These are phyloP conservation scores for Latheticus oryzae DNA, from an alignment of 2,888 invertebrate genomes.

Conservation along the genomic window DNA sequence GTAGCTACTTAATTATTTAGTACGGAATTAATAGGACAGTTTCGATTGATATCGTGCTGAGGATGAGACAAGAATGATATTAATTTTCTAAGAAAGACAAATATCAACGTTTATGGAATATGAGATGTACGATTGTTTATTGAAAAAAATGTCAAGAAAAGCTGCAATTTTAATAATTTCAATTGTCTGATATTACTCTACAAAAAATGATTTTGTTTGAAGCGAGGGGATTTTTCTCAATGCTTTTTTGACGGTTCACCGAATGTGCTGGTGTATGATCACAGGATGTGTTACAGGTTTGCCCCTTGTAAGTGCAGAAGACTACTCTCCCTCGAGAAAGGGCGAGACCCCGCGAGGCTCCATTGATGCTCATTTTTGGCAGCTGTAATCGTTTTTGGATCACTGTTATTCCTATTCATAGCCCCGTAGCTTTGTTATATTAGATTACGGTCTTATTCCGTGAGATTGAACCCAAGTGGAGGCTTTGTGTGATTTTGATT, in stretches of 20 bases:
- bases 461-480: conserved; percentile 51
- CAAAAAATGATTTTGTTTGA: no score
- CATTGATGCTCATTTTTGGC: conserved; percentile 67
- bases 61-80: conserved; percentile 4
- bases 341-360: conserved; percentile 53
- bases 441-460: conserved; percentile 63
- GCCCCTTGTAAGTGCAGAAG: conserved; percentile 43
- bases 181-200: no score
- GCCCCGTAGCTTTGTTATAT: conserved; percentile 63
- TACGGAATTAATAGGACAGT: conserved; percentile 21
- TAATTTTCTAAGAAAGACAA: no score
- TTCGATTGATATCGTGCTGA: conserved; percentile 17
- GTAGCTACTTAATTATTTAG: conserved; percentile 22
- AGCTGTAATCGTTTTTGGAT: conserved; percentile 67
- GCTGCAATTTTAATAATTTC: no score
- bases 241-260: conserved; percentile 47
- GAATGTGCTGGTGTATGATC: conserved; percentile 47
- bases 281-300: conserved; percentile 48
- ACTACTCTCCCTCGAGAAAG: conserved; percentile 43
- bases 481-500: conserved; percentile 23
- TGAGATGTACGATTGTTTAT: no score
- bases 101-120: no score
- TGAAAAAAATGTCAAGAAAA: no score
- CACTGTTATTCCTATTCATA: conserved; percentile 66
- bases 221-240: no score